Base-by-base conservation (phyloP, 2,797 vertebrate species). In the Nothura maculosa region DNA sequence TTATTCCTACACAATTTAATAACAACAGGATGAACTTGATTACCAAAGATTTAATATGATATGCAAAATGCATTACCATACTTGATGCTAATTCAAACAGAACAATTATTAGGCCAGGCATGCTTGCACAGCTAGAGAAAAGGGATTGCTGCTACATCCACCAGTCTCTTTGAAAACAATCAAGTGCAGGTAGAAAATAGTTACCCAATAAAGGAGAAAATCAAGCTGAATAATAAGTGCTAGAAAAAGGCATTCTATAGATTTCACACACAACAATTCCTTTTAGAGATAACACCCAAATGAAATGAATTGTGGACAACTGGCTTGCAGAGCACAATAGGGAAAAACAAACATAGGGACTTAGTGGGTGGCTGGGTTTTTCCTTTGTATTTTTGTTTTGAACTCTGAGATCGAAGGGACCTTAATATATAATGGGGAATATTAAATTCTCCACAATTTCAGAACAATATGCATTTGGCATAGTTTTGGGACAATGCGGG, bases 21-120 rank as follows among this genome's bases (percentile, higher is more conserved):
- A 92, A 72, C 62, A 86, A 55, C 20, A 32, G 72, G 28, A 93
- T 64, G 47, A 88, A 85, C 70, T 32, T 47, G 42, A 90, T 80
- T 67, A 76, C 60, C 66, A 52, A 34, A 79, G 42, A 85, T 92
- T 61, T 90, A 40, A 48, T 34, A 42, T 12, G 60, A 84, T 79
- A 84, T 52, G 57, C 68, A 94, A 89, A 90, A 87, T 55, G 43
- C 84, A 82, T 2, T 1, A 73, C 74, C 2, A 0, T 60, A 69
- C 61, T 80, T 78, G 77, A 64, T 75, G 73, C 58, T 4, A 3
- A 85, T 83, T 93, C 54, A 64, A 81, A 85, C 2, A 87, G 58
- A 87, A 88, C 50, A 85, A 47, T 78, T 79, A 45, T 72, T 63
- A 83, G 73, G 66, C 89, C 76, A 89, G 58, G 73, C 85, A 86